phyloP scores from a whole-genome alignment of 2,113 vertebrate species.

The Rhombomys opimus region DNA sequence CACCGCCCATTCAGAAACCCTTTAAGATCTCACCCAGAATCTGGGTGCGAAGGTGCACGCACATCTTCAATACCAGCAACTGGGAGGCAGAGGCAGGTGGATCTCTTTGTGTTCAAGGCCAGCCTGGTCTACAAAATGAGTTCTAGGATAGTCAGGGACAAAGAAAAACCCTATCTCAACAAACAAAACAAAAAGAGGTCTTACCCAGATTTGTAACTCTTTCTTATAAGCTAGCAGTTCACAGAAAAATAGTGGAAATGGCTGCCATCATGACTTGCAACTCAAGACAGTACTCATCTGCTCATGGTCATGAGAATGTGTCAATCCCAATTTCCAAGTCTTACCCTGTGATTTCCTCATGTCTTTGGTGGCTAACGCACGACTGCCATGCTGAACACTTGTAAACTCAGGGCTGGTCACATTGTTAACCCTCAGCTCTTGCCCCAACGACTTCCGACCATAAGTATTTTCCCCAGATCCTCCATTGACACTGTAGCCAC shows the following conservation, averaged over 20 bases:
- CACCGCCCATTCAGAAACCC: neutral
- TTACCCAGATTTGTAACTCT: constrained; percentile 28
- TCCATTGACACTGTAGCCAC: constrained; percentile 97
- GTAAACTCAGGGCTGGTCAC: constrained; percentile 96
- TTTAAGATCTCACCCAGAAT: constrained; percentile 16
- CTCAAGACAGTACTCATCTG: neutral
- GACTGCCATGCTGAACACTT: constrained; percentile 99
- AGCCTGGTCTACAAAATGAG: neutral
- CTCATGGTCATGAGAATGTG: neutral
- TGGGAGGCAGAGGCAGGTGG: neutral
- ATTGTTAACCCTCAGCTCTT: constrained; percentile 99
- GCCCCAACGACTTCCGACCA: constrained; percentile 99
- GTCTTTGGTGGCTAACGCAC: constrained; percentile 99
- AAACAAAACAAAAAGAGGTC: neutral
- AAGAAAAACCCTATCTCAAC: neutral
- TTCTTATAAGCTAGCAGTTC: neutral
- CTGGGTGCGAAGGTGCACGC: neutral
- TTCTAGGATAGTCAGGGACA: neutral
- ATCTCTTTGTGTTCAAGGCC: neutral
- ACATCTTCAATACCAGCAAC: neutral
- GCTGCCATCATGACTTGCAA: neutral
- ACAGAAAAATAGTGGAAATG: constrained; percentile 15
- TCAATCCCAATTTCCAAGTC: neutral
- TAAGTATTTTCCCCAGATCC: constrained; percentile 98
- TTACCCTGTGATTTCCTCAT: constrained; percentile 99